Conservation (phyloP, 2,888 invertebrate species). For the Ypsolopha sequella region DNA sequence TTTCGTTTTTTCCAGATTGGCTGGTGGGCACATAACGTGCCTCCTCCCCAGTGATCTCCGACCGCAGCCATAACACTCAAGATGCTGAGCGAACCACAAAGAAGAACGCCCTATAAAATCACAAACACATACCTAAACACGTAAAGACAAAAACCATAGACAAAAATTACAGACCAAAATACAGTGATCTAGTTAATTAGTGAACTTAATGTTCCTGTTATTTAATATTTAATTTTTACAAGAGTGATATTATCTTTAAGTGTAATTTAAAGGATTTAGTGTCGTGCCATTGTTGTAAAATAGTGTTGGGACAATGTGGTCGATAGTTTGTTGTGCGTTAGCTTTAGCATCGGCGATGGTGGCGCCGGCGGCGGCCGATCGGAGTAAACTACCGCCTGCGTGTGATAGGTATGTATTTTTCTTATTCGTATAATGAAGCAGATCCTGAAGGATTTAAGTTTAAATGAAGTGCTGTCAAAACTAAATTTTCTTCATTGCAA, state of each 20-base stretch:
- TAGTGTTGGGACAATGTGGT: conserved; percentile 22
- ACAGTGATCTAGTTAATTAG: conserved; percentile 27
- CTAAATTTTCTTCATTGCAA: neutral
- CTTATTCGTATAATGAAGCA: conserved; percentile 1
- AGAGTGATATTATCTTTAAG: conserved; percentile 48
- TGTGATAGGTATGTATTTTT: conserved; percentile 62
- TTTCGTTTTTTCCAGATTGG: no score
- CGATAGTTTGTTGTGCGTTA: conserved; percentile 28
- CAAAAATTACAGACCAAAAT: conserved; percentile 20
- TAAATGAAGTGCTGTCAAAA: neutral
- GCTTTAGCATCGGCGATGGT: conserved; percentile 25
- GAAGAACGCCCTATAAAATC: conserved; percentile 47
- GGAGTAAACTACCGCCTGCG: conserved; percentile 58
- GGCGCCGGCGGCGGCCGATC: conserved; percentile 35
- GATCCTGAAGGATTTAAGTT: neutral
- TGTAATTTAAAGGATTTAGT: conserved; percentile 20
- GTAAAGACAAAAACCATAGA: conserved; percentile 27
- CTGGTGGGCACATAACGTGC: no score
- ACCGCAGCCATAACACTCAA: conserved; percentile 32
- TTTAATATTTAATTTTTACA: conserved; percentile 6
- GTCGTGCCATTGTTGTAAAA: conserved; percentile 30
- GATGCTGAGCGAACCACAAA: conserved; percentile 43
- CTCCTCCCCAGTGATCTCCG: conserved; percentile 6
- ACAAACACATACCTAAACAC: conserved; percentile 53
- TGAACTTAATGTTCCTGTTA: conserved; percentile 3